These are phyloP conservation scores for Spinibarbus caldwelli DNA, from an alignment of 2,797 vertebrate species.

Conservation along the genomic window DNA sequence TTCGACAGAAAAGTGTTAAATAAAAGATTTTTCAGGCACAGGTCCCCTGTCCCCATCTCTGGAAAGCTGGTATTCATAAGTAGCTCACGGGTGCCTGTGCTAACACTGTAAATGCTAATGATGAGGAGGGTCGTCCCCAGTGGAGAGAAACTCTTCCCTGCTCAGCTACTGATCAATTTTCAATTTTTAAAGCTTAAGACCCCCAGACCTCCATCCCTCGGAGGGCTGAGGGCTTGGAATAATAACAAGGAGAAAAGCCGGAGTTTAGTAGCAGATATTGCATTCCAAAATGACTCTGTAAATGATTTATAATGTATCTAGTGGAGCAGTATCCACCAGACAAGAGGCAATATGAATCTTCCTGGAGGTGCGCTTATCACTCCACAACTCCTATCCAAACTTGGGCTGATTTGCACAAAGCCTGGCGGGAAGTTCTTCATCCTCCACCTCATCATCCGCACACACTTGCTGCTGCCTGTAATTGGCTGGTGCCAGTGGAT, in stretches of 20 bases:
- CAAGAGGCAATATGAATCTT: constrained; percentile 73
- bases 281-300: constrained; percentile 78
- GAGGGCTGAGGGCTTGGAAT: constrained; percentile 64
- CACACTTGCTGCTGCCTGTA: constrained; percentile 52
- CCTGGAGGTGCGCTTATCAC: constrained; percentile 73
- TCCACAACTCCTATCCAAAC: constrained; percentile 45
- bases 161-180: constrained; percentile 79
- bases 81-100: constrained; percentile 55
- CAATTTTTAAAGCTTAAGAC: constrained; percentile 77
- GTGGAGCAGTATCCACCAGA: constrained; percentile 72
- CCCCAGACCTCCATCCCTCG: constrained; percentile 60
- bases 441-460: constrained; percentile 56
- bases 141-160: constrained; percentile 46
- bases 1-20: constrained; percentile 58
- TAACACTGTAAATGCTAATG: constrained; percentile 77
- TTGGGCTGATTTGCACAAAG: constrained; percentile 59
- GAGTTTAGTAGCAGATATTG: constrained; percentile 78
- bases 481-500: constrained; percentile 25
- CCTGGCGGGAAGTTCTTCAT: constrained; percentile 53
- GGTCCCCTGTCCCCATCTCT: constrained; percentile 60
- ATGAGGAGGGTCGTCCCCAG: constrained; percentile 58
- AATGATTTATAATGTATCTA: constrained; percentile 83
- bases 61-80: constrained; percentile 65
- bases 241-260: constrained; percentile 72
- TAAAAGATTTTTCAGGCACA: constrained; percentile 62